Evolutionary conservation across 2,888 invertebrate genomes (phyloP), one percentile per base, ranked within the genome.

Genomic region (Helleia helle): DNA sequence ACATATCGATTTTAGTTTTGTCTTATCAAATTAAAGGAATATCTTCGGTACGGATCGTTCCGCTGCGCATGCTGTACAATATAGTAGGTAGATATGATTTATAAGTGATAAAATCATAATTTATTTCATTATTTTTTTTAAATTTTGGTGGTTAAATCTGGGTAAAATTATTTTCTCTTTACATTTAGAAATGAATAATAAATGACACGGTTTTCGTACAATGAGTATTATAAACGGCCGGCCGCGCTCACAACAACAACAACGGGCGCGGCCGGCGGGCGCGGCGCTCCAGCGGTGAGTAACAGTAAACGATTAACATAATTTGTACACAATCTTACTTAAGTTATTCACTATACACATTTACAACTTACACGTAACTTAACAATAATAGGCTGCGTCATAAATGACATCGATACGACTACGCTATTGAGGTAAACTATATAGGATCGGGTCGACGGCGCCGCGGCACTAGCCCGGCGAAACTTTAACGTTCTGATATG

Each of bases 321-420:
- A 75, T 72, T 79, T 74, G 80, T 75, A 80, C 75, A 79, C 71
- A 57, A 66, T 62, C 65, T 71, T 73, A 68, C 56, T 64, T 67
- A 65, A 56, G 60, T 59, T 59, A 58, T 56, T 65, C 67, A 59
- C 62, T 71, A 69, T 71, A 71, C 75, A 77, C 72, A 72, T 69
- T 71, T 69, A 76, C 74, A 73, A 60, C 75, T 75, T 80, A 81
- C 50, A 68, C 53, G 59, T 76, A 76, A 75, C 80, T 81, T 83
- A 83, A 80, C 58, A 66, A 71, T 81, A 83, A 76, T 83, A 83
- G 83, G 81, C 83, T 80, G 71, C 74, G 83, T 80, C 81, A 76
- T 72, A 69, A 69, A 70, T 71, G 79, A 81, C 80, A 74, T 64
- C 62, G 63, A 71, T 80, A 77, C 67, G 72, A 71, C 77, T 80